These are phyloP conservation scores for Drosophila nigrodunni DNA, from an alignment of 1,140 invertebrate species.

Conservation along the genomic window DNA sequence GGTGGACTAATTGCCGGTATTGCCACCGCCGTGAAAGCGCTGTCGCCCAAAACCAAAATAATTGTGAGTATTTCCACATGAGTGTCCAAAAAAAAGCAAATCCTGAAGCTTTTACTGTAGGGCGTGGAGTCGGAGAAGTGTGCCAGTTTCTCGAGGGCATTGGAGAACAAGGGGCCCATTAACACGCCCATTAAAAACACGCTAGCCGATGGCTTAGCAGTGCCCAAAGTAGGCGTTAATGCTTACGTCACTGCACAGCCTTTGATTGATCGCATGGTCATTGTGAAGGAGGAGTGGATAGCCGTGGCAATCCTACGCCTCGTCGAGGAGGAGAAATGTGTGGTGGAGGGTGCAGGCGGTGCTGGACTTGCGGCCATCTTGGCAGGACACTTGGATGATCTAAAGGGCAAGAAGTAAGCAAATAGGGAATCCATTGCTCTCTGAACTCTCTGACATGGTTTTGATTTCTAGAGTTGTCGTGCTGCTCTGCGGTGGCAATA, in stretches of 20 bases:
- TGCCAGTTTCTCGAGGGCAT: constrained; percentile 91
- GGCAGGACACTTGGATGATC: constrained; percentile 92
- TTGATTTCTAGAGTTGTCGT: constrained; percentile 88
- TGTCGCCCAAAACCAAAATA: constrained; percentile 91
- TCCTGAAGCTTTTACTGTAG: constrained; percentile 84
- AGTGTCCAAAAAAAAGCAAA: not conserved
- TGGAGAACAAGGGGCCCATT: constrained; percentile 90
- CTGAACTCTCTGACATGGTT: not conserved
- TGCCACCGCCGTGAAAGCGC: constrained; percentile 93
- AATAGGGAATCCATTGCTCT: not conserved
- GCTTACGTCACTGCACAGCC: constrained; percentile 91
- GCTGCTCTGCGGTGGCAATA: constrained; percentile 95
- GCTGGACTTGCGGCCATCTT: constrained; percentile 94
- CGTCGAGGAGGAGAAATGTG: constrained; percentile 95
- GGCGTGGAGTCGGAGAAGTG: constrained; percentile 96
- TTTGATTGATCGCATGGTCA: constrained; percentile 93
- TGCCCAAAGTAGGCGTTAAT: constrained; percentile 95
- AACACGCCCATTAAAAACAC: constrained; percentile 90
- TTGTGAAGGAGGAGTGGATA: constrained; percentile 93
- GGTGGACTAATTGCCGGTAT: constrained; percentile 95
- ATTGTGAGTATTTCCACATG: constrained; percentile 86
- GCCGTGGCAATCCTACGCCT: constrained; percentile 94
- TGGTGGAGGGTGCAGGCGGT: constrained; percentile 97
- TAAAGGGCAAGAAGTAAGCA: constrained; percentile 92
- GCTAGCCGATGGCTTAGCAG: constrained; percentile 95